Base-by-base conservation (phyloP, 2,888 invertebrate species). In the Eupelmus urozonus region DNA sequence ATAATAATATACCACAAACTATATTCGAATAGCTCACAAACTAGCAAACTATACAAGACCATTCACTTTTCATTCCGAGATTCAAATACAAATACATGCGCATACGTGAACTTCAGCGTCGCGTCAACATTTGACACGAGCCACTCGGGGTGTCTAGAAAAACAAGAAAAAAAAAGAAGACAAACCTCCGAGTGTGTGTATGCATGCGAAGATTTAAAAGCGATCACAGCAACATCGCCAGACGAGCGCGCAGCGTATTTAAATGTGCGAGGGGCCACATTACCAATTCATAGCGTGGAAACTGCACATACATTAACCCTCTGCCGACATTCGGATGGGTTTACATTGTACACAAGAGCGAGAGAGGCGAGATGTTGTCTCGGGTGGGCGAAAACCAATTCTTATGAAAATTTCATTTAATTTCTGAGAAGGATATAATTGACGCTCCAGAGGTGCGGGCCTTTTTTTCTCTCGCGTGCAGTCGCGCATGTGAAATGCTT, bases 241-340 rank as follows among this genome's bases (percentile, higher is more conserved):
- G n/a, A n/a, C n/a, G n/a, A n/a, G n/a, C n/a, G n/a, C n/a, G n/a
- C n/a, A n/a, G n/a, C n/a, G n/a, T n/a, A n/a, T n/a, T n/a, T n/a
- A n/a, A n/a, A n/a, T n/a, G n/a, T n/a, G n/a, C n/a, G n/a, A n/a
- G n/a, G n/a, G n/a, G n/a, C n/a, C n/a, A n/a, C 69, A 78, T 78
- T 67, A 78, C 67, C 73, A 73, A 78, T 78, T 73, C 78, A 78
- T 78, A 73, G 62, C 71, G 71, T 66, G 59, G 53, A 77, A 60
- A 77, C 72, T 60, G 60, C 71, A 45, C 77, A 66, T 72, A 72
- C 71, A 72, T 77, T 72, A 67, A 71, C 77, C 71, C 77, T 60
- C 57, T 20, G 63, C 23, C 45, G 53, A 70, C 70, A 76, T 70
- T 70, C 4, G 45, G 34, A 29, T n/a, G 27, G n/a, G 34, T n/a